These are phyloP conservation scores for Menidia menidia DNA, from an alignment of 2,797 vertebrate genomes.

Conservation along the genomic window DNA sequence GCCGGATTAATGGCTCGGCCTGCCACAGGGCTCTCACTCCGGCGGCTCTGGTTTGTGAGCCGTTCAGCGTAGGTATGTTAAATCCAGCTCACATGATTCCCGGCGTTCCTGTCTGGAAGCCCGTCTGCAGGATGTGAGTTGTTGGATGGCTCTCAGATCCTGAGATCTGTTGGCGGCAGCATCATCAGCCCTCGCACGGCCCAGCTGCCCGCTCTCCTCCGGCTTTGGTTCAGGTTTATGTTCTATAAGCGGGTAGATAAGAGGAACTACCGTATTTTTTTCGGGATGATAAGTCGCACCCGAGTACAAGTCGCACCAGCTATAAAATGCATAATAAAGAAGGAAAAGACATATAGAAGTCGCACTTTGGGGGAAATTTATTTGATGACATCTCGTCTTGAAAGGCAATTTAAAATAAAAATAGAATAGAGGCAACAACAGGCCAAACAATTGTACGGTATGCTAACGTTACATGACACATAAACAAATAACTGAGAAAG, in stretches of 20 bases:
- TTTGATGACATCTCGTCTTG: too few relatives aligned
- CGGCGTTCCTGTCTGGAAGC: constrained; percentile 42
- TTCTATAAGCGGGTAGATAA: not conserved
- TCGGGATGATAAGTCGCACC: too few relatives aligned
- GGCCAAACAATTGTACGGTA: too few relatives aligned
- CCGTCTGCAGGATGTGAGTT: constrained; percentile 48
- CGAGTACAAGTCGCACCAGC: too few relatives aligned
- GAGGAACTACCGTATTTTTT: too few relatives aligned
- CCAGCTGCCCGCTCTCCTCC: not conserved
- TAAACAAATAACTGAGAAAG: too few relatives aligned
- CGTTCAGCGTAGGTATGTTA: constrained; percentile 59
- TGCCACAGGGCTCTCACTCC: not conserved
- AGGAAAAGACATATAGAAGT: too few relatives aligned
- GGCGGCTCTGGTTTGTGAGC: constrained; percentile 35
- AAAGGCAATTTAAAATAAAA: too few relatives aligned
- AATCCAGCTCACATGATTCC: constrained; percentile 73
- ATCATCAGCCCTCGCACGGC: constrained; percentile 4
- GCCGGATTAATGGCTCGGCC: constrained; percentile 5
- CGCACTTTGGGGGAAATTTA: too few relatives aligned
- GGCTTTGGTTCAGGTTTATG: not conserved
- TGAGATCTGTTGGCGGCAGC: constrained; percentile 18
- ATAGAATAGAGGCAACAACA: too few relatives aligned
- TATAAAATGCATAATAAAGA: too few relatives aligned
- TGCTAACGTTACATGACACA: too few relatives aligned
- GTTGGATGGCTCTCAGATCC: constrained; percentile 40